Percentiles rank a stretch among this genome's conserved stretches.
These are phyloP conservation scores for Theonella swinhoei DNA, from an alignment of 37 sponge, comb jelly and placozoan species.

Conservation along the genomic window DNA sequence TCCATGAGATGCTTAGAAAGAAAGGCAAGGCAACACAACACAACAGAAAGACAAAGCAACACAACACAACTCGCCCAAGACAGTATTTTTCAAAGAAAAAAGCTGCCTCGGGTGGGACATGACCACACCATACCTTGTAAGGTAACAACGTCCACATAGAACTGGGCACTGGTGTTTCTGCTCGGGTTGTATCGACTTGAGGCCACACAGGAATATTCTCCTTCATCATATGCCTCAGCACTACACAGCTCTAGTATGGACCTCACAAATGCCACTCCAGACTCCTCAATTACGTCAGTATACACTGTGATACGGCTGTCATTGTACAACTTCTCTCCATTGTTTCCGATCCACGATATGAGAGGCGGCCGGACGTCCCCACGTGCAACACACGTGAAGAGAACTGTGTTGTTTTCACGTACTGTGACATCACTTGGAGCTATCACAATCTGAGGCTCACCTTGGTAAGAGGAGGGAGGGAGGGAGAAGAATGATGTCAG, in stretches of 20 bases:
- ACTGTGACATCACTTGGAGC: background rate
- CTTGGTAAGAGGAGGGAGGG: background rate
- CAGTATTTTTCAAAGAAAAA: too few relatives aligned
- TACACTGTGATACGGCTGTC: constrained; percentile 5
- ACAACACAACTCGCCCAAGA: too few relatives aligned
- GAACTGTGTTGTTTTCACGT: background rate
- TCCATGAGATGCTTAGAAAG: too few relatives aligned
- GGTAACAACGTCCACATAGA: background rate
- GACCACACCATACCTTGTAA: background rate
- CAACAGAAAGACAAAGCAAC: too few relatives aligned
- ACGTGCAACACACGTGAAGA: background rate
- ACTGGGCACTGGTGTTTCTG: background rate
- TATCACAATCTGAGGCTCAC: background rate
- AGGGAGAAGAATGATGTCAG: too few relatives aligned
- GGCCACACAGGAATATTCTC: background rate
- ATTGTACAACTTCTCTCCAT: background rate
- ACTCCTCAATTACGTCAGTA: background rate
- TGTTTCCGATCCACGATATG: background rate
- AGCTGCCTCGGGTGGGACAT: too few relatives aligned
- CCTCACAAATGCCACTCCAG: constrained; percentile 2
- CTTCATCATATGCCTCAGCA: constrained; percentile 1
- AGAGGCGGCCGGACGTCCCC: background rate
- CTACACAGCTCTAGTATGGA: constrained; percentile 45
- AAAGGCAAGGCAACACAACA: too few relatives aligned
- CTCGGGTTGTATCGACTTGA: background rate